Base-by-base conservation (phyloP, 2,113 vertebrate species). In the Caranx melampygus region DNA sequence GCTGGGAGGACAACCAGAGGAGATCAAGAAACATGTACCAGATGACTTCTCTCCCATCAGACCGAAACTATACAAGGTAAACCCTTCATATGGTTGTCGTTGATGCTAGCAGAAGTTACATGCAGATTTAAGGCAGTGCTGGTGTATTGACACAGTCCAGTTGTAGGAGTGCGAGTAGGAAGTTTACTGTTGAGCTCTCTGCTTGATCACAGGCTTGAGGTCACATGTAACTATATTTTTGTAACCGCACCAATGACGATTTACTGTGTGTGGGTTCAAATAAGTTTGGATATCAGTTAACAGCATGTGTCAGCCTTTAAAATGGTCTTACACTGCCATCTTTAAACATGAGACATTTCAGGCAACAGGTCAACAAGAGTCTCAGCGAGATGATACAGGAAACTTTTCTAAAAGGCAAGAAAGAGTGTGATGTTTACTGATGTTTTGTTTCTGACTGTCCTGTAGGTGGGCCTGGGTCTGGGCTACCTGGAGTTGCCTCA, bases 401-500 rank as follows among this genome's bases (percentile, higher is more conserved):
- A 44, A n/a, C n/a, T 31, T 51, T 51, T 51, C 8, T 52, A 52
- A 52, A 52, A 52, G 51, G 8, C 21, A 21, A 8, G 20, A 52
- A n/a, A 9, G 8, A 20, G 20, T 20, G 12, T n/a, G 37, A 42
- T 21, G 35, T 11, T 37, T 8, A 26, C 45, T 55, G 9, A 31
- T 44, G n/a, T 21, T 44, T 12, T 52, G 26, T 52, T 16, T 61
- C n/a, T 83, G 1, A 2, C 63, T 51, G 18, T 31, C 37, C 2
- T 83, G 0, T 82, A 99, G 98, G 98, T 99, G 0, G 98, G 98
- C 3, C 89, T 99, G 3, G 98, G 98, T 3, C 93, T 99, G 85
- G 98, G 98, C 64, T 99, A 99, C 91, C 89, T 99, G 91, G 98
- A 99, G 92, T 95, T 99, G 81, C 98, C 98, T 12, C 98, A 99